Evolutionary conservation across 2,888 invertebrate species (phyloP).

Genomic region (Mythimna ferrago): DNA sequence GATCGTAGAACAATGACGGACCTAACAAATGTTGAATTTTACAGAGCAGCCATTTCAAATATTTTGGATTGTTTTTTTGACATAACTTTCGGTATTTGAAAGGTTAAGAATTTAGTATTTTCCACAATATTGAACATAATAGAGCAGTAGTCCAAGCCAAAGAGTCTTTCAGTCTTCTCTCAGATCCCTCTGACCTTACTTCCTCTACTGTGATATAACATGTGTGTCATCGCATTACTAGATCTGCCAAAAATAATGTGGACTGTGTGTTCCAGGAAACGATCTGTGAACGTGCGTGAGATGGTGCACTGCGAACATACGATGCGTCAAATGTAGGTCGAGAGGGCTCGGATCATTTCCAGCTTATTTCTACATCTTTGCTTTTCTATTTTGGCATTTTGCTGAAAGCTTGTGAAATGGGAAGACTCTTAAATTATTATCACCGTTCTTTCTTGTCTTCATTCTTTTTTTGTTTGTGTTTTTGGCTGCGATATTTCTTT

Average conservation of each 20-base stretch:
- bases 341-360: slow-evolving; percentile 35
- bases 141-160: slow-evolving; percentile 1
- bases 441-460: no score
- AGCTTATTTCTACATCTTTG: slow-evolving; percentile 32
- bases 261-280: slow-evolving; percentile 60
- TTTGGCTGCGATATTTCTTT: background rate
- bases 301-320: slow-evolving; percentile 41
- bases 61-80: no score
- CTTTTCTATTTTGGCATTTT: background rate
- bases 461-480: background rate
- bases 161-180: background rate
- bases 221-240: slow-evolving; percentile 65
- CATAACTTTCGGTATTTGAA: no score
- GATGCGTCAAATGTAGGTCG: slow-evolving; percentile 51
- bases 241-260: slow-evolving; percentile 66
- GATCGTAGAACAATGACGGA: no score
- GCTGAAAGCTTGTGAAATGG: background rate
- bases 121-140: background rate
- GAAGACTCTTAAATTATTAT: slow-evolving; percentile 1
- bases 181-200: slow-evolving; percentile 55
- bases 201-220: slow-evolving; percentile 51
- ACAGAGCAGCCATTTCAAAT: no score
- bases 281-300: slow-evolving; percentile 42
- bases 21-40: no score
- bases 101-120: background rate